Conservation (phyloP, 1,140 invertebrate genomes). For the Cheumatopsyche charites region DNA sequence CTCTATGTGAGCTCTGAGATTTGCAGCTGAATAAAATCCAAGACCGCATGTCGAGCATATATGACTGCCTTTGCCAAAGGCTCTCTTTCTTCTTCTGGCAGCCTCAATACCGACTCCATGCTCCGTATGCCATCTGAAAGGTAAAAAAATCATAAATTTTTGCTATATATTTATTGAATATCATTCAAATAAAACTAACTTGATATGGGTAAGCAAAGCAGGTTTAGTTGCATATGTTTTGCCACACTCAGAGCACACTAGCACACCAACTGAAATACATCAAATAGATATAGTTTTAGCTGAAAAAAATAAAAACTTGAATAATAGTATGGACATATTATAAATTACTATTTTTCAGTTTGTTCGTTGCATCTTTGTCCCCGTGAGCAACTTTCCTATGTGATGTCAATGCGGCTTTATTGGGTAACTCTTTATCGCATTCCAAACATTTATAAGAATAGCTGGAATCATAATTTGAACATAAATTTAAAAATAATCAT, state of each 20-base stretch:
- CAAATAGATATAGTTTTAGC: neutral
- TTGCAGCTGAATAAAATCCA: conserved; percentile 32
- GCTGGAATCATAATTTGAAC: conserved; percentile 26
- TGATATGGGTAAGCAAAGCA: conserved; percentile 30
- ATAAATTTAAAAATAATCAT: neutral
- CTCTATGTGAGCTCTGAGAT: conserved; percentile 33
- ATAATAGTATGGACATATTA: neutral
- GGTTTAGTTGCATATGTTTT: conserved; percentile 36
- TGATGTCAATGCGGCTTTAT: conserved; percentile 20
- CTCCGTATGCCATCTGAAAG: conserved; percentile 34
- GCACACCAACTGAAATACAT: conserved; percentile 5
- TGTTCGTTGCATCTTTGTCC: neutral
- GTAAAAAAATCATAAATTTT: too few relatives aligned
- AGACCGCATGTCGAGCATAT: conserved; percentile 31
- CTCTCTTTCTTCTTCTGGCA: conserved; percentile 20
- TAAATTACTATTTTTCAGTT: neutral
- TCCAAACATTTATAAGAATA: conserved; percentile 29
- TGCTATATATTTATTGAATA: neutral
- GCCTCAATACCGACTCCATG: conserved; percentile 26
- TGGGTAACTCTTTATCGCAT: conserved; percentile 21
- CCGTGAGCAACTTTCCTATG: conserved; percentile 29
- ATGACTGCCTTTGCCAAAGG: conserved; percentile 30
- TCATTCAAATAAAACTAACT: conserved; percentile 9
- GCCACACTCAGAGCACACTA: conserved; percentile 31
- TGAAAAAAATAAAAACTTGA: neutral